Evolutionary conservation across 2,888 invertebrate species (phyloP).

Genomic region (Pterostichus madidus): DNA sequence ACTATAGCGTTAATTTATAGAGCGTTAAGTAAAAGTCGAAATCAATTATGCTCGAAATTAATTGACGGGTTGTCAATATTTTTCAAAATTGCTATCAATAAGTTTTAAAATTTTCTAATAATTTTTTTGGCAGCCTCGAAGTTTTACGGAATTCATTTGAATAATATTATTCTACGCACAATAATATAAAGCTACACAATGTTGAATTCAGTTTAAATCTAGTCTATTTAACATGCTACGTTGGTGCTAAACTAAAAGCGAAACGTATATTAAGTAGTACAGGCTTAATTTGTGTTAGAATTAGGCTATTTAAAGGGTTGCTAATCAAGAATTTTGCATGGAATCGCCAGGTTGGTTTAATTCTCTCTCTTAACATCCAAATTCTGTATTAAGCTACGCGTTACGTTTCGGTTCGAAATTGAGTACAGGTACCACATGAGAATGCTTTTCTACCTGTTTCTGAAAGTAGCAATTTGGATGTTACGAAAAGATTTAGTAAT

Average conservation of each 20-base stretch:
- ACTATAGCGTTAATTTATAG: neutral
- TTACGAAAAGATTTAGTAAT: slow-evolving; percentile 6
- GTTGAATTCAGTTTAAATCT: neutral
- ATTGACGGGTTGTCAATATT: slow-evolving; percentile 24
- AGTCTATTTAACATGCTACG: slow-evolving; percentile 21
- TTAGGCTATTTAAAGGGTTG: slow-evolving; percentile 39
- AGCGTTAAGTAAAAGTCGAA: neutral
- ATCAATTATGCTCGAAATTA: slow-evolving; percentile 14
- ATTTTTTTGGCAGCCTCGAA: no score
- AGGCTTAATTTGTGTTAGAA: slow-evolving; percentile 46
- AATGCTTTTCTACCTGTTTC: slow-evolving; percentile 23
- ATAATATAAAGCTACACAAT: slow-evolving; percentile 15
- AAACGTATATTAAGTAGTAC: slow-evolving; percentile 29
- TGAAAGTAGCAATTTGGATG: neutral
- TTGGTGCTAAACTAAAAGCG: slow-evolving; percentile 2
- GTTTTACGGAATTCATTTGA: no score
- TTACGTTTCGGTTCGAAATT: slow-evolving; percentile 8
- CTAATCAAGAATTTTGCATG: slow-evolving; percentile 50
- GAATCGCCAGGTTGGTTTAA: slow-evolving; percentile 11
- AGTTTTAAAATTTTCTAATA: neutral
- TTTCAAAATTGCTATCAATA: slow-evolving; percentile 3
- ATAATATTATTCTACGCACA: slow-evolving; percentile 4
- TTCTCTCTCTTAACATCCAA: neutral
- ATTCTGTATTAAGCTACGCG: slow-evolving; percentile 22
- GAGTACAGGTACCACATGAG: slow-evolving; percentile 13